Evolutionary conservation across 2,888 invertebrate species (phyloP), one percentile per base, ranked within the genome.

Genomic region (Escarpia spicata): DNA sequence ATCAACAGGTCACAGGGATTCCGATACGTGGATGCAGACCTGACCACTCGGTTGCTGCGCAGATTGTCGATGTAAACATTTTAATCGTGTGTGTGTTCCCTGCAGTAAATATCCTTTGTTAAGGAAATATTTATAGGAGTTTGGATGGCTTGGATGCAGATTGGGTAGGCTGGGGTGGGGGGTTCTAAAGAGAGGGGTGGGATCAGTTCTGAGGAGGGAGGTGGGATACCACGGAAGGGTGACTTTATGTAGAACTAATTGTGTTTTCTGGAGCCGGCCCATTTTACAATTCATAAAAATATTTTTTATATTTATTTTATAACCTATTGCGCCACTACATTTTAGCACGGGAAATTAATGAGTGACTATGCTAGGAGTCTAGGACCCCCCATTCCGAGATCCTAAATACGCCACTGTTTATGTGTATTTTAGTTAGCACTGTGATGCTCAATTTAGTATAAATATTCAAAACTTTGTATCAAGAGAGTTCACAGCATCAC

Each of bases 121-220:
- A 75, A 75, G 75, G 75, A 75, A 75, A 75, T 75, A 75, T 75
- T 75, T 75, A 75, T 75, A 75, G 75, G 75, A 75, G 75, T 26
- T 75, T 52, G 52, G 9, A 2, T n/a, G n/a, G n/a, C 19, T 75
- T 12, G 52, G 52, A 75, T 75, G 12, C 12, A n/a, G 75, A n/a
- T 75, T n/a, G 1, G 60, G 60, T 60, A 4, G 26, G 26, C 19
- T 60, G 60, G 75, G 75, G 52, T 12, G 52, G 52, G 52, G 15
- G 52, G 37, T 37, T 37, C 37, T 37, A 52, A 15, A 9, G 52
- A 52, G 52, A 52, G 52, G 52, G 52, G 15, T 9, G 15, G 52
- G 52, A 15, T 12, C 12, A 52, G 52, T 37, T 37, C 37, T 37
- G 52, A 6, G 19, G 19, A 75, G 75, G n/a, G n/a, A 75, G 75